Evolutionary conservation across 2,888 invertebrate genomes (phyloP), one percentile per base, ranked within the genome.

Genomic region (Aromia moschata): DNA sequence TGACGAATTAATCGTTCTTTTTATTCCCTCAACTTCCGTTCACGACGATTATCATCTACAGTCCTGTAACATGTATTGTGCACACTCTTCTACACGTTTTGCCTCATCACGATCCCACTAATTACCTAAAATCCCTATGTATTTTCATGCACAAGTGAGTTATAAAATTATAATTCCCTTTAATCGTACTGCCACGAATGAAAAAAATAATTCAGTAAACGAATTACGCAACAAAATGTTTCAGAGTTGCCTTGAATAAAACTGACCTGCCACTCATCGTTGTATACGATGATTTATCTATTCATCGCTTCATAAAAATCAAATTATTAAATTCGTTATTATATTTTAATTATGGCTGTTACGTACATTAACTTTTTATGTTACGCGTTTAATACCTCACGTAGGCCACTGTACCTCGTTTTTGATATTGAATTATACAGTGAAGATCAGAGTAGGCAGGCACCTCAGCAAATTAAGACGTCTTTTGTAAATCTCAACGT

Each of bases 221-320:
- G 18, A 9, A 17, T 37, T 20, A 14, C 20, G 14, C 16, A 10
- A 49, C 37, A 49, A 49, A 49, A 38, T 12, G 15, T 16, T 18
- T 10, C 12, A 2, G 37, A 41, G 25, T 25, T 25, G 25, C 11
- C 36, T 36, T 36, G 2, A 11, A 18, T 36, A 12, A 5, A 36
- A 37, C 16, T 20, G 49, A 37, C 37, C 37, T 49, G 49, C 37
- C 49, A 38, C 17, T 49, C 49, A 49, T 49, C 25, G 7, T 43
- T 43, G 18, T 20, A 17, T 43, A 20, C 20, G 20, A 18, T 17
- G 16, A 38, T 33, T 49, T 49, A 37, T 38, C 49, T 49, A 20
- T 49, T 49, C 37, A 49, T 49, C 49, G 20, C 20, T 7, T n/a
- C n/a, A 7, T 16, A 5, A 37, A 49, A 14, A 20, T 9, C 7